A percentile compares a stretch with the other conserved stretches of the same genome.
phyloP scores from a whole-genome alignment of 2,113 vertebrate genomes.

The Okapia johnstoni region DNA sequence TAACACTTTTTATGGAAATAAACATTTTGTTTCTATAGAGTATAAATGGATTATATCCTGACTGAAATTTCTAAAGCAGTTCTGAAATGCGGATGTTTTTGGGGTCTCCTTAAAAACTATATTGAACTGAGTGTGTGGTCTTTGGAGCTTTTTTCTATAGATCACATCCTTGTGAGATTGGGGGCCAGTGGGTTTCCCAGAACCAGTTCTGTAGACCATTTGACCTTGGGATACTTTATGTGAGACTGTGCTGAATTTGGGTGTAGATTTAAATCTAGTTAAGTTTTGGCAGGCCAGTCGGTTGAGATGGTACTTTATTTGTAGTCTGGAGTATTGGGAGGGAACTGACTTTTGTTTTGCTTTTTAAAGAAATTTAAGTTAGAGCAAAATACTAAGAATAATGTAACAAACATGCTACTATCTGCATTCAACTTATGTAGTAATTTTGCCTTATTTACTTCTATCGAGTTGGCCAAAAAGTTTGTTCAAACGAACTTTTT shows the following conservation, averaged over 20 bases:
- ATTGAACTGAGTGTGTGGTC: not conserved
- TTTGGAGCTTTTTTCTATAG: not conserved
- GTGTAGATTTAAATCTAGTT: not conserved
- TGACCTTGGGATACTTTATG: not conserved
- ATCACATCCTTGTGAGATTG: not conserved
- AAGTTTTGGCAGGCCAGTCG: not conserved
- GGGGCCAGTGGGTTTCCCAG: not conserved
- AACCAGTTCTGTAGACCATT: not conserved
- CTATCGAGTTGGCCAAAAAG: not conserved
- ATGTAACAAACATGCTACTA: not conserved
- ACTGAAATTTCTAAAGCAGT: slow-evolving; percentile 13
- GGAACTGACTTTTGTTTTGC: not conserved
- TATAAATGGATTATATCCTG: not conserved
- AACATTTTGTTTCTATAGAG: not conserved
- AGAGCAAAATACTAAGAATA: not conserved
- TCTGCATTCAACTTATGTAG: not conserved
- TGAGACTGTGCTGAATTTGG: not conserved
- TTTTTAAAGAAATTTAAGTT: slow-evolving; percentile 14
- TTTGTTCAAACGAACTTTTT: not conserved
- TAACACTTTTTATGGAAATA: not conserved
- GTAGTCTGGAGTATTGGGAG: not conserved
- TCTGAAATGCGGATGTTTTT: not conserved
- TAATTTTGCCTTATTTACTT: not conserved
- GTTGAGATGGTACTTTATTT: not conserved
- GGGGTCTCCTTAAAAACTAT: not conserved